Base-by-base conservation (phyloP, 2,797 vertebrate species). In the Coracias cyanogaster region DNA sequence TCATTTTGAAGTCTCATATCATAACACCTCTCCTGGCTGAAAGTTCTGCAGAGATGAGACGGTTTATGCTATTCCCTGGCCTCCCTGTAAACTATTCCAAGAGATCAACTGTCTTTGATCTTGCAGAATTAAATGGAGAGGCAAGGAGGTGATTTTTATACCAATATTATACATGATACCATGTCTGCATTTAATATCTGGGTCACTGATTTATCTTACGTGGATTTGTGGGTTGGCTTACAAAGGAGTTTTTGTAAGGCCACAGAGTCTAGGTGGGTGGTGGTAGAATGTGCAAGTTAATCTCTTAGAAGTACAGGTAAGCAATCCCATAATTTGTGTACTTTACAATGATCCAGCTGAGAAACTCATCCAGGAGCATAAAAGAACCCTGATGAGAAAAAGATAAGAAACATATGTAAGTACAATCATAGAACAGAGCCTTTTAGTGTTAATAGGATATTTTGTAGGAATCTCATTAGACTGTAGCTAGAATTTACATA, bases 401-500 rank as follows among this genome's bases (percentile, higher is more conserved):
- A 97, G 95, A 96, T 96, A 97, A 97, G 76, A 80, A 91, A 95
- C 92, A 89, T 62, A 76, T 86, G 72, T 93, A 94, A 97, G 58
- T 94, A 80, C 72, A 79, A 71, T 89, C 78, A 82, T 60, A 91
- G 82, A 96, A 89, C 37, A 89, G 81, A 88, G 82, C 60, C 89
- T 90, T 37, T 96, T 83, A 86, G 80, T 89, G 72, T 91, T 95
- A 96, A 93, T 92, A 93, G 86, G 96, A 80, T 97, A 96, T 95
- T 94, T 97, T 90, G 79, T 73, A 92, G 71, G 86, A 96, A 98
- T 97, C 94, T 95, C 86, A 89, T 97, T 96, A 90, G 76, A 49
- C 60, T 94, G 73, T 93, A 93, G 94, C 88, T 80, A 48, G 89
- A 97, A 96, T 96, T 97, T 97, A 85, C 89, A 91, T 95, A 86